Evolutionary conservation across 2,888 invertebrate species (phyloP).

Genomic region (Glyphotaelius pellucidus): DNA sequence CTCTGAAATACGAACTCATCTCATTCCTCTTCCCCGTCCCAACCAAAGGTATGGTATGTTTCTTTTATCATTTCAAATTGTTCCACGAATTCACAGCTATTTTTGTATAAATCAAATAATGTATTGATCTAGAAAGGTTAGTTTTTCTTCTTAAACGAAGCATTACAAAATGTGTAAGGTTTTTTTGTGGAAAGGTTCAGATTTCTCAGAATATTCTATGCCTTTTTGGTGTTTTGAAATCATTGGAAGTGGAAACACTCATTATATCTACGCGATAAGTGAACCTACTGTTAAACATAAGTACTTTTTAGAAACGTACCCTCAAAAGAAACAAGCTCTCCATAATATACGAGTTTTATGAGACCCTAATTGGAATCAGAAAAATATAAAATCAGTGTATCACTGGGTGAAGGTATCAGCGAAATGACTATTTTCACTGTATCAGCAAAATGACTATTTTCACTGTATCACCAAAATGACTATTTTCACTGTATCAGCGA

Average conservation of each 20-base stretch:
- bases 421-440: no score
- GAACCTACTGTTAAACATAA: background rate
- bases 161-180: background rate
- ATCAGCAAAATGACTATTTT: no score
- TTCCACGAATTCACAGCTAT: background rate
- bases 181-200: background rate
- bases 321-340: background rate
- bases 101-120: background rate
- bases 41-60: background rate
- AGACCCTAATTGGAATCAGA: no score
- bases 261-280: background rate
- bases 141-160: background rate
- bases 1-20: background rate
- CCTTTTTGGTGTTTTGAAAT: background rate
- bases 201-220: background rate
- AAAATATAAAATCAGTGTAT: no score
- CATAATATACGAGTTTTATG: background rate
- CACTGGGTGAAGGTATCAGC: no score
- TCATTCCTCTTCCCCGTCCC: background rate
- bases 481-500: no score
- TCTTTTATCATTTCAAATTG: constrained; percentile 14
- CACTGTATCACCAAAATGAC: no score
- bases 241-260: background rate
- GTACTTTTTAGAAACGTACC: background rate
- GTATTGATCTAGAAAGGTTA: background rate